Percentiles rank a stretch among this genome's conserved stretches.
Evolutionary conservation across 2,797 vertebrate genomes (phyloP).

Genomic region (Fistularia commersonii): DNA sequence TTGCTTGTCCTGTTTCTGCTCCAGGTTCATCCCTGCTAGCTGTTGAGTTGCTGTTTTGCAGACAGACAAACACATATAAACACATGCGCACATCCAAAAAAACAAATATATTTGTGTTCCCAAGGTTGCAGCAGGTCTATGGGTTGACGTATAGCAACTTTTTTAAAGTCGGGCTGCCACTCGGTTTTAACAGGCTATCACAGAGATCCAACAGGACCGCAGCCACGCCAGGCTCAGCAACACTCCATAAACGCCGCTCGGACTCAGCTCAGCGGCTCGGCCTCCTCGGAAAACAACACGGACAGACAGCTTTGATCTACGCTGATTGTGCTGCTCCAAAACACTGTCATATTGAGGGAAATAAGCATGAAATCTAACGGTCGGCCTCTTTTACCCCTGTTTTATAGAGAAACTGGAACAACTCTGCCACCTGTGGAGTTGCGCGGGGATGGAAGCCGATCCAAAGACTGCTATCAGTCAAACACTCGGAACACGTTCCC

Average conservation of each 20-base stretch:
- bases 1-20: slow-evolving; percentile 44
- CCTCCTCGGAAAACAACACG: slow-evolving; percentile 39
- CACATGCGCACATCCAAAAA: slow-evolving; percentile 6
- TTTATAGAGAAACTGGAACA: slow-evolving; percentile 25
- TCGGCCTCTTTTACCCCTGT: slow-evolving; percentile 23
- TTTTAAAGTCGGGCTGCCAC: slow-evolving; percentile 51
- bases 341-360: slow-evolving; percentile 21
- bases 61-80: too few relatives aligned
- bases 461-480: slow-evolving; percentile 49
- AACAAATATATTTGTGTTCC: slow-evolving; percentile 48
- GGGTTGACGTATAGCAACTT: slow-evolving; percentile 61
- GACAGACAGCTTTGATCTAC: slow-evolving; percentile 47
- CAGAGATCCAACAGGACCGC: slow-evolving; percentile 59
- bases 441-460: slow-evolving; percentile 30
- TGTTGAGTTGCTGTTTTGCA: slow-evolving; percentile 2
- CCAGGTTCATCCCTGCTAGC: slow-evolving; percentile 23
- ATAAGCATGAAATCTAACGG: slow-evolving; percentile 19
- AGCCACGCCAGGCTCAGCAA: slow-evolving; percentile 46
- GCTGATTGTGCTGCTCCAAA: slow-evolving; percentile 43
- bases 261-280: slow-evolving; percentile 34
- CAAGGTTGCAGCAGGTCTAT: slow-evolving; percentile 53
- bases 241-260: slow-evolving; percentile 59
- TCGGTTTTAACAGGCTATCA: slow-evolving; percentile 61
- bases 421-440: slow-evolving; percentile 60
- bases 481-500: slow-evolving; percentile 53